Evolutionary conservation across 2,888 invertebrate genomes (phyloP).

Genomic region (Rugalucina vietnamica): DNA sequence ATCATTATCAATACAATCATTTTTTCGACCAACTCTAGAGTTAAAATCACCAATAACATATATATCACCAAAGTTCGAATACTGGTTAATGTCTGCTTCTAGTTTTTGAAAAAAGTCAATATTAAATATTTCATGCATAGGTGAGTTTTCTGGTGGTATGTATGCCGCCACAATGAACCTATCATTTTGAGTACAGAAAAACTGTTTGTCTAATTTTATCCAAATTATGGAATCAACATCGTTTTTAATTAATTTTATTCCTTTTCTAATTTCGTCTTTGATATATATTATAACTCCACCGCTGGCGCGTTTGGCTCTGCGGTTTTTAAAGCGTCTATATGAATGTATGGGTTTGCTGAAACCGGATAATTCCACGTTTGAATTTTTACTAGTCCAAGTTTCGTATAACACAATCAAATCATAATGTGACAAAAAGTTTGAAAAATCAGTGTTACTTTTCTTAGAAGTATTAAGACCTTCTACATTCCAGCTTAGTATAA

Average conservation of each 20-base stretch:
- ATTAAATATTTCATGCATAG: constrained; percentile 10
- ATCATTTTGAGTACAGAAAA: not conserved
- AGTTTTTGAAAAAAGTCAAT: not conserved
- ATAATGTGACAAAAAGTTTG: not conserved
- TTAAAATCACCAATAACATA: not conserved
- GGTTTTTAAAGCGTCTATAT: not conserved
- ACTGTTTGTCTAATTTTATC: constrained; percentile 11
- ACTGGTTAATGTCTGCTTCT: not conserved
- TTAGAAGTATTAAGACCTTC: constrained; percentile 5
- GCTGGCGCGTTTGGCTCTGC: constrained; percentile 10
- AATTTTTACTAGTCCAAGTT: constrained; percentile 10
- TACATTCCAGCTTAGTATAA: too few relatives aligned
- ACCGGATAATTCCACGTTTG: constrained; percentile 6
- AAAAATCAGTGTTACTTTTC: not conserved
- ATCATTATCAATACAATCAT: not conserved
- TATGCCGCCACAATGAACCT: not conserved
- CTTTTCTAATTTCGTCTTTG: constrained; percentile 7
- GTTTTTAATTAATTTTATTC: constrained; percentile 20
- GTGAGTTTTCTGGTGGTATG: constrained; percentile 17
- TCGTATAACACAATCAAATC: constrained; percentile 24
- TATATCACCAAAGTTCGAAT: not conserved
- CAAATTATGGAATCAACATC: constrained; percentile 15
- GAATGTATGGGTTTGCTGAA: constrained; percentile 24
- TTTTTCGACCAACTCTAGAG: not conserved
- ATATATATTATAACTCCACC: constrained; percentile 29